Evolutionary conservation across 1,140 invertebrate species (phyloP), one percentile per base, ranked within the genome.

Genomic region (Achatina immaculata): DNA sequence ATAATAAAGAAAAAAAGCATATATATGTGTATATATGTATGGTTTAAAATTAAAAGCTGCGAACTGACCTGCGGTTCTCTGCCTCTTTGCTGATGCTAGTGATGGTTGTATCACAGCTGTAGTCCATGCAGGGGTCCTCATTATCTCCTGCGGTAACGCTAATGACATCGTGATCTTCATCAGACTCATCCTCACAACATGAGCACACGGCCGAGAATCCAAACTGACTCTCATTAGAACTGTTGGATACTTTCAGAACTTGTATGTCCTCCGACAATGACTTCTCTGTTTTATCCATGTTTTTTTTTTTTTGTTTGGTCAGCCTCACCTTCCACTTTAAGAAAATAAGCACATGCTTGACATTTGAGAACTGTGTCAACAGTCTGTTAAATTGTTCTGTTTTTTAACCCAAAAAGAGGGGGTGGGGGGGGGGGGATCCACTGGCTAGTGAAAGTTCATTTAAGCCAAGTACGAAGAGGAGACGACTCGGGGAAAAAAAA

Each of bases 61-160:
- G 16, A 16, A 43, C 69, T 43, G 9, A 43, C 43, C 43, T 40
- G n/a, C 43, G 24, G n/a, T 45, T 42, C 6, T 72, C 43, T 2
- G 38, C 28, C 9, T 40, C 42, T 34, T 72, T 72, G 69, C 43
- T 72, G 42, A 72, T 72, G 43, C 43, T 72, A 6, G 38, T 72
- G 21, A 43, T 72, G 42, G 24, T 72, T 7, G 19, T 72, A 24
- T 72, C n/a, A 40, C 43, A 1, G 40, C 43, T 72, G 38, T n/a
- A 43, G 69, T 28, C 38, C 11, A 24, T n/a, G n/a, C 7, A 36
- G 40, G 2, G 7, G 40, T 72, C 43, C 1, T 43, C n/a, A 24
- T 43, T 72, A 40, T 72, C n/a, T 7, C 43, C 43, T 28, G 1
- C 38, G 69, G 7, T 43, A 28, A 9, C 1, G 38, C 11, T 72